Evolutionary conservation across 1,140 invertebrate genomes (phyloP).

Genomic region (Aricia agestis): DNA sequence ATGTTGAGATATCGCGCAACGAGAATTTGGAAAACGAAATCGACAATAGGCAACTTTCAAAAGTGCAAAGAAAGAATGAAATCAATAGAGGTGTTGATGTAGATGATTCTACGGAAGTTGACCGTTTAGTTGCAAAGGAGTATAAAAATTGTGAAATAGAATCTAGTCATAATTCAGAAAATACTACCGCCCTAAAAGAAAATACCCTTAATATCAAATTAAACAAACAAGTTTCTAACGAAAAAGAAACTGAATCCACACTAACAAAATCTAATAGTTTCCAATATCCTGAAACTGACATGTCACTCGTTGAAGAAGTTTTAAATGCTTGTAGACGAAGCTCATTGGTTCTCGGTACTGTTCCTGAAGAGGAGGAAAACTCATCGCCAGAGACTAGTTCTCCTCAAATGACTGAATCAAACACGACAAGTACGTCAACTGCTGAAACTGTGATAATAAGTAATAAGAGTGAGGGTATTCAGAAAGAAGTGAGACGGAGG

Average conservation of each 20-base stretch:
- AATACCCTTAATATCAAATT: constrained; percentile 62
- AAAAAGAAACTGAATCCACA: constrained; percentile 41
- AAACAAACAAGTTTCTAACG: constrained; percentile 46
- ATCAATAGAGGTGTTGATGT: constrained; percentile 67
- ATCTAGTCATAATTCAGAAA: constrained; percentile 56
- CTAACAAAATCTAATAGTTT: constrained; percentile 59
- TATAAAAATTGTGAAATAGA: constrained; percentile 52
- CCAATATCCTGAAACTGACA: constrained; percentile 53
- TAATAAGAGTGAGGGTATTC: constrained; percentile 63
- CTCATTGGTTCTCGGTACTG: constrained; percentile 73
- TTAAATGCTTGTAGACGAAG: constrained; percentile 63
- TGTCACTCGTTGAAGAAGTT: constrained; percentile 68
- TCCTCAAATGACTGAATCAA: constrained; percentile 79
- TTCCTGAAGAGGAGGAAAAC: constrained; percentile 80
- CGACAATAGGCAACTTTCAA: constrained; percentile 61
- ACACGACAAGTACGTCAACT: constrained; percentile 81
- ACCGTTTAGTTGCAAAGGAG: constrained; percentile 38
- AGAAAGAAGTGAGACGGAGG: constrained; percentile 44
- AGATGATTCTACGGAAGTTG: constrained; percentile 42
- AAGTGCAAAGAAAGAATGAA: constrained; percentile 73
- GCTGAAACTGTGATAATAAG: constrained; percentile 79
- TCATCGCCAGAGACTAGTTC: constrained; percentile 67
- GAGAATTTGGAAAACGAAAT: constrained; percentile 68
- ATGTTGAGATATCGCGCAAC: constrained; percentile 49
- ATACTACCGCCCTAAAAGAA: constrained; percentile 60